Evolutionary conservation across 2,113 vertebrate species (phyloP).

Genomic region (Onychostruthus taczanowskii): DNA sequence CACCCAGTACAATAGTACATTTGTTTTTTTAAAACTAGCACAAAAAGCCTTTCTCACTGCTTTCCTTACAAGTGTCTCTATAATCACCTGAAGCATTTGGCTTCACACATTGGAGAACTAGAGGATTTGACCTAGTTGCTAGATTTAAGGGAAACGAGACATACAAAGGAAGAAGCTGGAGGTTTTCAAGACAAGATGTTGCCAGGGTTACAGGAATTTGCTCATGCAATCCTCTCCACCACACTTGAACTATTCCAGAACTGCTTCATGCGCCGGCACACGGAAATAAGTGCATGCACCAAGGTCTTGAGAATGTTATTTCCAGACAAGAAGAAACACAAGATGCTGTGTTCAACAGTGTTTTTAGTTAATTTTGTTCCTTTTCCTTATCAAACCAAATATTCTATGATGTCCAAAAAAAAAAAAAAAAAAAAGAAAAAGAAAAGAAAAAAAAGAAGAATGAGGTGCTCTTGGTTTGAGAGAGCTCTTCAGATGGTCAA

Average conservation of each 20-base stretch:
- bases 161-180: not conserved
- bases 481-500: not conserved
- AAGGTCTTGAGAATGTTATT: not conserved
- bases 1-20: not conserved
- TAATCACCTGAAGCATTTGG: not conserved
- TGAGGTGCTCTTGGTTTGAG: not conserved
- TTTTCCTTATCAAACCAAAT: not conserved
- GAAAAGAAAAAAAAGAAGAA: not conserved
- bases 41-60: not conserved
- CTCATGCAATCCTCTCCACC: not conserved
- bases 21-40: not conserved
- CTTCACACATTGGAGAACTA: not conserved
- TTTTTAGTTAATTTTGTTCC: not conserved
- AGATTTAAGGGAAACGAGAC: not conserved
- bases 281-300: not conserved
- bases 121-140: not conserved
- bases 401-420: not conserved
- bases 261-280: not conserved
- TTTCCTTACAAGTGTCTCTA: not conserved
- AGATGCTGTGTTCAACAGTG: not conserved
- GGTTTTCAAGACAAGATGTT: not conserved
- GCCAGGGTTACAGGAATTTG: not conserved
- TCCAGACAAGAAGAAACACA: not conserved
- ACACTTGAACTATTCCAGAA: not conserved
- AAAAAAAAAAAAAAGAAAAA: not conserved